phyloP scores from a whole-genome alignment of 2,888 invertebrate genomes.

The Cosmopolites sordidus region DNA sequence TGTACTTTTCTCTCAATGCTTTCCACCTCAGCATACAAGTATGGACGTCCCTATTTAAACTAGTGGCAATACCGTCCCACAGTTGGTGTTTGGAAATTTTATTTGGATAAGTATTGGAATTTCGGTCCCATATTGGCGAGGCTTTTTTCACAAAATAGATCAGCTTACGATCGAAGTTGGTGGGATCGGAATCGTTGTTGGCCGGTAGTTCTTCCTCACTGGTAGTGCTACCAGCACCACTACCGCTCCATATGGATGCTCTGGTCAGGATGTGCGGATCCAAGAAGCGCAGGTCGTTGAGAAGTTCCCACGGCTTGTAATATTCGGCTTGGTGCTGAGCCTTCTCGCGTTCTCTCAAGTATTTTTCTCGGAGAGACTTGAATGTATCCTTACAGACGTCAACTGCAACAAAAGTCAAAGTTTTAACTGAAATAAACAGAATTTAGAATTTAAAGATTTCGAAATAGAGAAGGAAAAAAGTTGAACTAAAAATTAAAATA shows the following conservation, averaged over 20 bases:
- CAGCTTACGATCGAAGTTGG: slow-evolving; percentile 34
- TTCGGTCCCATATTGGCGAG: slow-evolving; percentile 39
- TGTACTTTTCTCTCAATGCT: slow-evolving; percentile 40
- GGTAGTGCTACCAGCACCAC: slow-evolving; percentile 1
- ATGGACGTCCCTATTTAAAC: slow-evolving; percentile 33
- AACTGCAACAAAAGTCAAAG: too few relatives aligned
- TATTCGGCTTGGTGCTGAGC: slow-evolving; percentile 29
- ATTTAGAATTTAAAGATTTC: too few relatives aligned
- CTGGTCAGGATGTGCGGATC: slow-evolving; percentile 37
- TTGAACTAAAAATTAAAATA: too few relatives aligned
- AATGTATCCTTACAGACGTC: slow-evolving; percentile 34
- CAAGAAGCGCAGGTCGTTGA: slow-evolving; percentile 34
- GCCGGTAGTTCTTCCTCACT: slow-evolving; percentile 9
- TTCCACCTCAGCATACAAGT: slow-evolving; percentile 39
- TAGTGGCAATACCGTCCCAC: slow-evolving; percentile 35
- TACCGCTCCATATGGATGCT: slow-evolving; percentile 26
- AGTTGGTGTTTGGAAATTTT: slow-evolving; percentile 36
- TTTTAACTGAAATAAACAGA: too few relatives aligned
- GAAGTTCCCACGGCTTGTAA: slow-evolving; percentile 34
- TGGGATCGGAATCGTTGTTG: slow-evolving; percentile 21
- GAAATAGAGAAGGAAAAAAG: too few relatives aligned
- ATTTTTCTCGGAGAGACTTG: slow-evolving; percentile 38
- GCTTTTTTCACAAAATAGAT: slow-evolving; percentile 35
- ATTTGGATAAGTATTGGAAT: slow-evolving; percentile 36
- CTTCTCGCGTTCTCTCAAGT: slow-evolving; percentile 37